These are phyloP conservation scores for Paracanthobrama guichenoti DNA, from an alignment of 2,113 vertebrate genomes.

Conservation along the genomic window DNA sequence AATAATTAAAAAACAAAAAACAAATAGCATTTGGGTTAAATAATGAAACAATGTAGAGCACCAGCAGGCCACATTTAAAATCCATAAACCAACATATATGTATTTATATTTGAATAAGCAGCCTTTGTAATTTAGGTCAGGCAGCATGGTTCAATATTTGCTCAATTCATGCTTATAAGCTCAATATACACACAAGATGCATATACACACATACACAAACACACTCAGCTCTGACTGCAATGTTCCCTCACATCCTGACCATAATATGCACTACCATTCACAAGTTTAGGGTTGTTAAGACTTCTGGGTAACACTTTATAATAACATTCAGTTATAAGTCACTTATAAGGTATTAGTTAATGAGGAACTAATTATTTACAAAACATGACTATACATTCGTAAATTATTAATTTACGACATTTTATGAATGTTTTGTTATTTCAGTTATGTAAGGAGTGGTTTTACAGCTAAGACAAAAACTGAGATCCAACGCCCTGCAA, in stretches of 20 bases:
- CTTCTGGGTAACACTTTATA: too few relatives aligned
- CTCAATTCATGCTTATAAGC: neutral
- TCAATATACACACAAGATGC: slow-evolving; percentile 19
- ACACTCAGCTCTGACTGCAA: neutral
- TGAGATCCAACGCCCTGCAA: too few relatives aligned
- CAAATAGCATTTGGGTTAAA: slow-evolving; percentile 2
- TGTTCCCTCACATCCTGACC: neutral
- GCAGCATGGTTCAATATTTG: slow-evolving; percentile 25
- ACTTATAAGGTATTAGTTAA: too few relatives aligned
- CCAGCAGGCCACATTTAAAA: neutral
- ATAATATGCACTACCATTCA: too few relatives aligned
- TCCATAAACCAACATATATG: neutral
- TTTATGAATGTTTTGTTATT: too few relatives aligned
- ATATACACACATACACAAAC: slow-evolving; percentile 28
- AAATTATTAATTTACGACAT: too few relatives aligned
- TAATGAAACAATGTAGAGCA: slow-evolving; percentile 8
- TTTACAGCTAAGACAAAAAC: too few relatives aligned
- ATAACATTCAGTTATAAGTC: too few relatives aligned
- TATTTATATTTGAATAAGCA: slow-evolving; percentile 11
- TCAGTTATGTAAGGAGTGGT: too few relatives aligned
- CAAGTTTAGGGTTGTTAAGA: too few relatives aligned
- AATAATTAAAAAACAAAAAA: neutral
- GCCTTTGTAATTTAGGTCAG: slow-evolving; percentile 13
- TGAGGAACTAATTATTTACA: too few relatives aligned
- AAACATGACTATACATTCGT: too few relatives aligned